These are phyloP conservation scores for Cetoscarus ocellatus DNA, from an alignment of 2,797 vertebrate species.

Conservation along the genomic window DNA sequence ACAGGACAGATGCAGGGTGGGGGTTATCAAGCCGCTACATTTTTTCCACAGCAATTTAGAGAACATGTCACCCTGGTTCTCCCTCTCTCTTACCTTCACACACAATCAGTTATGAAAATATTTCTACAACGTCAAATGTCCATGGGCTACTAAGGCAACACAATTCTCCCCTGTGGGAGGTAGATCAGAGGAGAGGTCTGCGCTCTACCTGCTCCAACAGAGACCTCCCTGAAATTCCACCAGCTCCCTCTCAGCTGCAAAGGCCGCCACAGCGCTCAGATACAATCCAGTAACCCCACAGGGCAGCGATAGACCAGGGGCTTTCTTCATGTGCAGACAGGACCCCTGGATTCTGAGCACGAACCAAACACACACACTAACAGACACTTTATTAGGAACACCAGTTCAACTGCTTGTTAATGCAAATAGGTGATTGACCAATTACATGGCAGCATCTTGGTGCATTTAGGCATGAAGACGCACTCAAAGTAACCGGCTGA, in stretches of 20 bases:
- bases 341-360: slow-evolving; percentile 46
- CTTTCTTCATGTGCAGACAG: slow-evolving; percentile 61
- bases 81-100: slow-evolving; percentile 38
- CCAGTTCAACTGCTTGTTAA: too few relatives aligned
- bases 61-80: slow-evolving; percentile 62
- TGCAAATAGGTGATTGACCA: too few relatives aligned
- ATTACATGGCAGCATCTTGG: too few relatives aligned
- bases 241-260: slow-evolving; percentile 72
- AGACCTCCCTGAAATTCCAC: slow-evolving; percentile 78
- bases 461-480: too few relatives aligned
- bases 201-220: slow-evolving; percentile 67
- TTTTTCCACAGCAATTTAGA: slow-evolving; percentile 65
- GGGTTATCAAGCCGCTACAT: slow-evolving; percentile 71
- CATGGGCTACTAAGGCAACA: slow-evolving; percentile 52
- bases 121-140: slow-evolving; percentile 74
- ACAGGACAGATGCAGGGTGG: slow-evolving; percentile 59
- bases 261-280: slow-evolving; percentile 16
- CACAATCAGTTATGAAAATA: slow-evolving; percentile 81
- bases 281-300: slow-evolving; percentile 24
- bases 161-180: slow-evolving; percentile 55
- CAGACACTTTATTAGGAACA: too few relatives aligned
- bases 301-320: slow-evolving; percentile 58
- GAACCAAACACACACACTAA: slow-evolving; percentile 58
- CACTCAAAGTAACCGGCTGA: too few relatives aligned
- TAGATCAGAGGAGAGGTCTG: slow-evolving; percentile 60